Conservation (phyloP, 2,113 vertebrate genomes). For the Phainopepla nitens region DNA sequence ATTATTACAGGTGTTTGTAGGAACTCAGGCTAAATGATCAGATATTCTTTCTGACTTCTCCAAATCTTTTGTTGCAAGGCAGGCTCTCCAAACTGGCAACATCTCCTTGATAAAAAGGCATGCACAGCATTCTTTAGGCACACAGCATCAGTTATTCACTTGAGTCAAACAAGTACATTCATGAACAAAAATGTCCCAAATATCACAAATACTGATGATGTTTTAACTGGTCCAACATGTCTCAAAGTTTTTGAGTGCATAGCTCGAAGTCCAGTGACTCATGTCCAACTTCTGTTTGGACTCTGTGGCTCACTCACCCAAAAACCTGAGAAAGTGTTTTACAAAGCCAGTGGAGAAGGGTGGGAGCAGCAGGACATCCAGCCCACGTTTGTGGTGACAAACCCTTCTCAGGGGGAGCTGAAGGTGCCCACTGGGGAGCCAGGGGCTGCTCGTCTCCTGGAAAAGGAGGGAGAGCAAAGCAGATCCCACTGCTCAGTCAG, state of each 20-base stretch:
- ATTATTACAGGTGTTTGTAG: background rate
- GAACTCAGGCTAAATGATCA: background rate
- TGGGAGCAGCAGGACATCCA: background rate
- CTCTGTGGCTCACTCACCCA: background rate
- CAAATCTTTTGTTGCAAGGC: background rate
- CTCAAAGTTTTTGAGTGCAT: background rate
- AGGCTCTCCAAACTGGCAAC: background rate
- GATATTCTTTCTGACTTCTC: background rate
- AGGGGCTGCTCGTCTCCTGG: background rate
- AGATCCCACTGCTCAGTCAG: background rate
- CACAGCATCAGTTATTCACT: background rate
- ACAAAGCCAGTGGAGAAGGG: background rate
- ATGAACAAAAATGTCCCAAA: constrained; percentile 48
- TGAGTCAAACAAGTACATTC: constrained; percentile 52
- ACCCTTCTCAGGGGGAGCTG: background rate
- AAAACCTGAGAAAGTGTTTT: background rate
- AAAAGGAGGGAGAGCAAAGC: background rate
- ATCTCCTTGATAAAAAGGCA: background rate
- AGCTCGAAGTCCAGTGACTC: constrained; percentile 38
- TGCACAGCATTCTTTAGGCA: constrained; percentile 6
- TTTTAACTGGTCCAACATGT: constrained; percentile 6
- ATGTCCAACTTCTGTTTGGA: background rate
- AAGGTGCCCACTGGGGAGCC: background rate
- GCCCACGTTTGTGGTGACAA: background rate
- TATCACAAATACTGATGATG: background rate